phyloP scores from a whole-genome alignment of 2,113 vertebrate species.

The Neodon shergylaensis region DNA sequence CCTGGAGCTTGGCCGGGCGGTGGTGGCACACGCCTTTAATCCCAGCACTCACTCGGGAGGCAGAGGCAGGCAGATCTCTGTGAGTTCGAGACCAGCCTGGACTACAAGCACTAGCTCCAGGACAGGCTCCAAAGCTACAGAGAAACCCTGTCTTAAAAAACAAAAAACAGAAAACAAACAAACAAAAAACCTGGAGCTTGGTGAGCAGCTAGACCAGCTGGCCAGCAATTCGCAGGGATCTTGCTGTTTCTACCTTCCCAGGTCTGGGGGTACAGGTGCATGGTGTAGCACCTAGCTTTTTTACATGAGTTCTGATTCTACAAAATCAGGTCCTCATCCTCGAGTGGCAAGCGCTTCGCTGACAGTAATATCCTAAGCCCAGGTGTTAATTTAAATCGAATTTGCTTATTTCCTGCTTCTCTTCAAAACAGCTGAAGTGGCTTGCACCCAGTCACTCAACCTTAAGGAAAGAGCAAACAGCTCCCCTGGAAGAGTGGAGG shows the following conservation, averaged over 20 bases:
- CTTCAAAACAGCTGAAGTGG: slow-evolving; percentile 31
- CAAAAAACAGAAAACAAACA: no score
- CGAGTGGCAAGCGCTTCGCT: background rate
- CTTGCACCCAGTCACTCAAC: background rate
- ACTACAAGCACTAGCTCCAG: no score
- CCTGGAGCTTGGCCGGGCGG: no score
- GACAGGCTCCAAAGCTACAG: no score
- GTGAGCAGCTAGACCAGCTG: background rate
- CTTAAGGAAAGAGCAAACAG: background rate
- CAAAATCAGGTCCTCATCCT: no score
- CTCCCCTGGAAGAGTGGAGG: background rate
- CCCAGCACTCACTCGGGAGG: no score
- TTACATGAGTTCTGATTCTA: background rate
- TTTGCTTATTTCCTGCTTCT: slow-evolving; percentile 35
- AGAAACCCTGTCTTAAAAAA: no score
- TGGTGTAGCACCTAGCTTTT: background rate
- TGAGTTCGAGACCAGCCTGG: no score
- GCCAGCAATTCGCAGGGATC: no score
- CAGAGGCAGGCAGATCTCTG: no score
- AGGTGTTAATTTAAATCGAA: slow-evolving; percentile 21
- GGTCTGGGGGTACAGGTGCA: background rate
- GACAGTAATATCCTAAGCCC: background rate
- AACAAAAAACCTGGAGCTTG: background rate
- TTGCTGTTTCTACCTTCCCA: background rate
- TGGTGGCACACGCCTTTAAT: no score